A percentile compares a stretch with the other conserved stretches of the same genome.
Conservation (phyloP, 1,140 invertebrate genomes). For the Vanessa atalanta region DNA sequence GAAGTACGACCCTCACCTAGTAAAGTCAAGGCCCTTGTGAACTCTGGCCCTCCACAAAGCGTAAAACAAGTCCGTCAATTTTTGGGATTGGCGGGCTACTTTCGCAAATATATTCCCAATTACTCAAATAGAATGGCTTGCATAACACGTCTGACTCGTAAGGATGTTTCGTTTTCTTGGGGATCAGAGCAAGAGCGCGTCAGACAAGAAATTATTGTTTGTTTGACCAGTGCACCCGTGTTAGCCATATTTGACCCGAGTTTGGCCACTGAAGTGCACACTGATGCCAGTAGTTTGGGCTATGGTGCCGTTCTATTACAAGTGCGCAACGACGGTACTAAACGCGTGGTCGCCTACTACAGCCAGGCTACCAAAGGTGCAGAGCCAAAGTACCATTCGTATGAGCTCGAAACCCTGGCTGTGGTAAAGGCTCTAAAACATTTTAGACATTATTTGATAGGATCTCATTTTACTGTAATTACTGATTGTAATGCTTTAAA, state of each 20-base stretch:
- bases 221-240: constrained; percentile 22
- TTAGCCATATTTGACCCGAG: constrained; percentile 22
- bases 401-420: constrained; percentile 32
- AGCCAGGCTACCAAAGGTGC: constrained; percentile 20
- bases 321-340: neutral
- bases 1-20: too few relatives aligned
- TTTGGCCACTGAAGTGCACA: constrained; percentile 22
- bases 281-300: constrained; percentile 20
- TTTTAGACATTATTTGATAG: constrained; percentile 33
- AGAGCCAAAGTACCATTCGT: constrained; percentile 21
- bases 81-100: constrained; percentile 40
- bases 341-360: constrained; percentile 26
- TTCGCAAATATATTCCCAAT: constrained; percentile 37
- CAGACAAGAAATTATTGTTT: neutral
- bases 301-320: constrained; percentile 29
- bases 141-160: constrained; percentile 9
- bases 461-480: constrained; percentile 23
- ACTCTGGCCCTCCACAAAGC: too few relatives aligned
- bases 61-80: constrained; percentile 22
- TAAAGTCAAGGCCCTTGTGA: too few relatives aligned
- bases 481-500: constrained; percentile 37
- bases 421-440: constrained; percentile 28
- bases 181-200: constrained; percentile 9
- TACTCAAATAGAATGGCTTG: constrained; percentile 28
- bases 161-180: constrained; percentile 18